phyloP scores from a whole-genome alignment of 2,797 vertebrate genomes.

The Serranus cabrilla region DNA sequence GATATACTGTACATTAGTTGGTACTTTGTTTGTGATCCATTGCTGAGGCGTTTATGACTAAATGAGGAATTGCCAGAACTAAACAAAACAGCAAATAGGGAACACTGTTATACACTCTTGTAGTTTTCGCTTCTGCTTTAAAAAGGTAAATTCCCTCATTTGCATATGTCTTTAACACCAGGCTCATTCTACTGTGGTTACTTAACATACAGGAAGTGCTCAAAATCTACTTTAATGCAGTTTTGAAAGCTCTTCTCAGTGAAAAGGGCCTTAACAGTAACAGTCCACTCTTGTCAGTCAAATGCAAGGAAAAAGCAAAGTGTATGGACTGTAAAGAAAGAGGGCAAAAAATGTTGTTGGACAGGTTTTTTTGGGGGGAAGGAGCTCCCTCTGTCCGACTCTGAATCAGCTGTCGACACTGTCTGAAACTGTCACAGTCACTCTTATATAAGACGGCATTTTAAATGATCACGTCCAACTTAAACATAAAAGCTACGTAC shows the following conservation, averaged over 20 bases:
- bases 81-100: not conserved
- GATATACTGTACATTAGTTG: not conserved
- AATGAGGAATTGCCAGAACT: not conserved
- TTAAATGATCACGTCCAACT: not conserved
- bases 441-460: conserved; percentile 5
- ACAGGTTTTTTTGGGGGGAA: conserved; percentile 14
- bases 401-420: not conserved
- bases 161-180: not conserved
- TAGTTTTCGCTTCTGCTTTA: conserved; percentile 40
- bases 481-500: conserved; percentile 4
- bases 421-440: not conserved
- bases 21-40: not conserved
- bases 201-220: not conserved
- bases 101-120: not conserved
- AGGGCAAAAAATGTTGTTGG: conserved; percentile 32
- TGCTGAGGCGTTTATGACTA: not conserved
- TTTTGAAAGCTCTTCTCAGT: not conserved
- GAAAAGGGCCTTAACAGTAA: not conserved
- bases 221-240: not conserved
- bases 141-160: not conserved
- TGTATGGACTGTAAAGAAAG: not conserved
- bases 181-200: not conserved
- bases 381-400: conserved; percentile 3
- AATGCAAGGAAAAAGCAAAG: not conserved
- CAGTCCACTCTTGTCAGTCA: not conserved